Conservation (phyloP, 1,140 invertebrate species). For the Aphelenchoides besseyi region DNA sequence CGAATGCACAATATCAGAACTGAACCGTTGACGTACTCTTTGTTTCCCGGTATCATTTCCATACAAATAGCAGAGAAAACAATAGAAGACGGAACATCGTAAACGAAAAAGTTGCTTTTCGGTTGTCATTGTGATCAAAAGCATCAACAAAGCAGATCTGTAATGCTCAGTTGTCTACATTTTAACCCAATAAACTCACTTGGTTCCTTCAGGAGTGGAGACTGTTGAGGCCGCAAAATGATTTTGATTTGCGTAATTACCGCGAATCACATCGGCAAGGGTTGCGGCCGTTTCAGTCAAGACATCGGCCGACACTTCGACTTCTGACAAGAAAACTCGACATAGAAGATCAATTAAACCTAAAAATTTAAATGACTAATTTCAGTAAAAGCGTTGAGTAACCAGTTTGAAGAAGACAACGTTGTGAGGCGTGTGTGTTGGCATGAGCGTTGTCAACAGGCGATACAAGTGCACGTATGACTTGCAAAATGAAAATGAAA, state of each 20-base stretch:
- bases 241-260: slow-evolving; percentile 84
- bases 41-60: slow-evolving; percentile 83
- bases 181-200: slow-evolving; percentile 12
- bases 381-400: slow-evolving; percentile 33
- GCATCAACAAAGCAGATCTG: slow-evolving; percentile 83
- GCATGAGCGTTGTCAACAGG: slow-evolving; percentile 77
- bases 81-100: slow-evolving; percentile 90
- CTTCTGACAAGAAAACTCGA: slow-evolving; percentile 74
- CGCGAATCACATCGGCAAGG: slow-evolving; percentile 88
- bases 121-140: slow-evolving; percentile 97
- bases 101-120: slow-evolving; percentile 90
- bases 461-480: slow-evolving; percentile 79
- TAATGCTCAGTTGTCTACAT: slow-evolving; percentile 32
- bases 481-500: slow-evolving; percentile 82
- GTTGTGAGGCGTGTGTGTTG: slow-evolving; percentile 78
- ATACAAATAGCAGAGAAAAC: slow-evolving; percentile 90
- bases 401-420: slow-evolving; percentile 79
- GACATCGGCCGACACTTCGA: slow-evolving; percentile 90
- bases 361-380: slow-evolving; percentile 36
- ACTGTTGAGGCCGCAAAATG: slow-evolving; percentile 85
- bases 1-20: background rate
- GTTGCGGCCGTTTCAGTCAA: slow-evolving; percentile 91
- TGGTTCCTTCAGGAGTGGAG: slow-evolving; percentile 76
- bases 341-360: slow-evolving; percentile 73
- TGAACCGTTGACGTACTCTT: slow-evolving; percentile 32